Evolutionary conservation across 2,888 invertebrate species (phyloP), one percentile per base, ranked within the genome.

Genomic region (Xylota segnis): DNA sequence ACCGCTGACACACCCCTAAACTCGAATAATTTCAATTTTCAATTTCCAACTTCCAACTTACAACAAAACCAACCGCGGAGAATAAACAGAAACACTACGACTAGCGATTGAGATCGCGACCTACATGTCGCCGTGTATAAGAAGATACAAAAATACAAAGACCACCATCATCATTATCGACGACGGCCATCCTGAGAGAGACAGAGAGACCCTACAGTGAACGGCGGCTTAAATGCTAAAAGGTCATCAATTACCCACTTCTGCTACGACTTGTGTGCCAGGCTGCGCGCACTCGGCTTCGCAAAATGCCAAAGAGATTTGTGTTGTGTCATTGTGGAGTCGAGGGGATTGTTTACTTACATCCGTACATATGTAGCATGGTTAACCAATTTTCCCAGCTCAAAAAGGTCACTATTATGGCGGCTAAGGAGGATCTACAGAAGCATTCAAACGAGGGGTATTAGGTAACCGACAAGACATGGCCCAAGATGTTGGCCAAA

Each of bases 211-310:
- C 68, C 63, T 58, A 74, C 50, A 43, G 54, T 59, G 63, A 76
- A 58, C 65, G n/a, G n/a, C n/a, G n/a, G 54, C 37, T 45, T 14
- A 84, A 84, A 84, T 76, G 81, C 81, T 81, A 84, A 84, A 84
- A 84, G 84, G 84, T 84, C 84, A 84, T 84, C 84, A 84, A 84
- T 84, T 81, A 84, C 66, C 81, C 59, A 56, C 84, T 79, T 84
- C 75, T 81, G 81, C 84, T 65, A 72, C 71, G 50, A 66, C 59
- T 83, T 71, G 77, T 83, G 83, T 83, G 59, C 63, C 54, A 18
- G 12, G 43, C 43, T 58, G 68, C 56, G 74, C 68, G 61, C 63
- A 29, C 40, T 65, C 34, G 50, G 65, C 81, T 61, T 71, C 61
- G 27, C n/a, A n/a, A 84, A 84, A 84, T 81, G 79, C 47, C 84